Evolutionary conservation across 2,888 invertebrate species (phyloP).

Genomic region (Hypercompe scribonia): DNA sequence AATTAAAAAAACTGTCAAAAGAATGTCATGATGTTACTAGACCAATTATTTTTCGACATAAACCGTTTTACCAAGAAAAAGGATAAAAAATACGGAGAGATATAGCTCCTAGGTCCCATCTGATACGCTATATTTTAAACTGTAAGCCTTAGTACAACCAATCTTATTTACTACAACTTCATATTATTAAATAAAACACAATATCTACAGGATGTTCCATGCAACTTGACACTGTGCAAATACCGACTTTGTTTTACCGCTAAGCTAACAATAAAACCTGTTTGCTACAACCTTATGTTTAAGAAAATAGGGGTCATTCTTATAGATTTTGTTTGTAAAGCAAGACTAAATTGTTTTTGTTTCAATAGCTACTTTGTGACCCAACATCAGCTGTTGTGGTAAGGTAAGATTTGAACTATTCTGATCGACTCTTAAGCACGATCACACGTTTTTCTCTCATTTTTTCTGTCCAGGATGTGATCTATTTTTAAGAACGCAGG

Average conservation of each 20-base stretch:
- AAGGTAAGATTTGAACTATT: slow-evolving; percentile 32
- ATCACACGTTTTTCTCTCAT: slow-evolving; percentile 69
- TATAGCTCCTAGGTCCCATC: neutral
- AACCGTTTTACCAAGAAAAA: no score
- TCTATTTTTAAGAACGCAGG: slow-evolving; percentile 65
- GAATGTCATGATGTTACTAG: no score
- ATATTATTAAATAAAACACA: slow-evolving; percentile 40
- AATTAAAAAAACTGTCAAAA: no score
- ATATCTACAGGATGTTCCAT: slow-evolving; percentile 52
- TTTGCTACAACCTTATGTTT: slow-evolving; percentile 8
- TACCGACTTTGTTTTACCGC: slow-evolving; percentile 25
- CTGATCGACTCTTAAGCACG: slow-evolving; percentile 58
- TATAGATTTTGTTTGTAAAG: neutral
- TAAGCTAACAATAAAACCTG: slow-evolving; percentile 1
- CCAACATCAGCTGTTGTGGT: slow-evolving; percentile 36
- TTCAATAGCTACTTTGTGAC: slow-evolving; percentile 49
- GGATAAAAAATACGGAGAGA: no score
- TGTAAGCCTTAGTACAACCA: slow-evolving; percentile 12
- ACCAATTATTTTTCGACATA: no score
- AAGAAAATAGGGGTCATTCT: slow-evolving; percentile 21
- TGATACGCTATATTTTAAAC: neutral
- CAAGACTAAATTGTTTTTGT: slow-evolving; percentile 20
- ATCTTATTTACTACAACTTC: slow-evolving; percentile 33
- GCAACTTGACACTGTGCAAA: slow-evolving; percentile 47
- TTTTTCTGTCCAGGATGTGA: slow-evolving; percentile 62